Evolutionary conservation across 2,888 invertebrate genomes (phyloP).

Genomic region (Parnassius orleans): DNA sequence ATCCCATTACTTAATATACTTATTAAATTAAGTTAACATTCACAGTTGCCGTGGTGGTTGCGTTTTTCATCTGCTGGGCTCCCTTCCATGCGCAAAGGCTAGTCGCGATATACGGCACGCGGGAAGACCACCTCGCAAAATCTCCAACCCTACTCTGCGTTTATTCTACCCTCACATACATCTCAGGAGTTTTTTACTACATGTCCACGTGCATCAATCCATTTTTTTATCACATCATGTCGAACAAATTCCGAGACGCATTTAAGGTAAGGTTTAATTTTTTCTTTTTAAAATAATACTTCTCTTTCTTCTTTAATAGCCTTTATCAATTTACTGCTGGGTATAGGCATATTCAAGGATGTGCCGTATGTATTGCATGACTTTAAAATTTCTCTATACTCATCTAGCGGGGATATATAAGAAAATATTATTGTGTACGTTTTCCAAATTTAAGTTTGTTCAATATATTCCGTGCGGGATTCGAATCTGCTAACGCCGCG

Average conservation of each 20-base stretch:
- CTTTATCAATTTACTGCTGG: too few species aligned
- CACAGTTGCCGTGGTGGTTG: constrained; percentile 93
- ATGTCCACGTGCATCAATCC: constrained; percentile 96
- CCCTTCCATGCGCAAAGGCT: constrained; percentile 97
- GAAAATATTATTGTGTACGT: too few species aligned
- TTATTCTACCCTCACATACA: constrained; percentile 87
- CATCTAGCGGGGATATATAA: too few species aligned
- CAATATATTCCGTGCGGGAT: too few species aligned
- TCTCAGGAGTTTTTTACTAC: constrained; percentile 95
- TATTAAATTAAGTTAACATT: neutral
- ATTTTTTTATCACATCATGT: constrained; percentile 96
- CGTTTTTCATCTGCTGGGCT: constrained; percentile 94
- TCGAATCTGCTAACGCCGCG: too few species aligned
- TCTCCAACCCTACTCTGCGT: constrained; percentile 75
- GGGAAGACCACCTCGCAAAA: constrained; percentile 61
- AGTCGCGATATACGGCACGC: constrained; percentile 86
- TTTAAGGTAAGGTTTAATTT: constrained; percentile 85
- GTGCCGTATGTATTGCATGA: too few species aligned
- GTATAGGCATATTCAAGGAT: too few species aligned
- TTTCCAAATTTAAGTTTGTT: too few species aligned
- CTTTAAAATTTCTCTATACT: too few species aligned
- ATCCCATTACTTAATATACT: too few species aligned
- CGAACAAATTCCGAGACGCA: constrained; percentile 94
- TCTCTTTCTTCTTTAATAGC: too few species aligned
- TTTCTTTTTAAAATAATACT: neutral